Base-by-base conservation (phyloP, 2,113 vertebrate genomes). In the Silurus meridionalis region DNA sequence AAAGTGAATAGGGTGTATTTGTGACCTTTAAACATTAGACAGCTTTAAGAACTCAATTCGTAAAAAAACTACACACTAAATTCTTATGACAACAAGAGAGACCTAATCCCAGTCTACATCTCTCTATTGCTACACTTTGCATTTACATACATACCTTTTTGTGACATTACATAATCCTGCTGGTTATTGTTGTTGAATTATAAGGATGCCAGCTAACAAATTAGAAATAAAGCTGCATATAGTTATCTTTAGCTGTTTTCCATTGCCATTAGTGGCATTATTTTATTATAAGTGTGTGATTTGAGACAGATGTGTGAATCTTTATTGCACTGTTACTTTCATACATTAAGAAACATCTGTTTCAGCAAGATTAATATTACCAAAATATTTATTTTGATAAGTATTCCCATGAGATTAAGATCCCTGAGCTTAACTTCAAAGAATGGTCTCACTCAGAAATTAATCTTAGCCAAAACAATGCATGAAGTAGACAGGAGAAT, bases 401-500 rank as follows among this genome's bases (percentile, higher is more conserved):
- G 28, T 46, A 11, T 80, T 61, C 61, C 81, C 28, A 67, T 58
- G 28, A n/a, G 50, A 67, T 86, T 8, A 60, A 28, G 2, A 37
- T 69, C 81, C 28, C 78, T 58, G 28, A n/a, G 50, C 58, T 86
- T 11, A 60, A 28, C 50, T 83, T 11, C 52, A 67, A 81, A 86
- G 82, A 66, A 61, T 72, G 75, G 55, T 71, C 71, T 28, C 77
- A 69, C 81, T 86, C 72, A 84, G 61, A 58, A 55, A n/a, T 83
- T 37, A 63, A 69, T 53, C 67, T 48, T 53, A 57, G 17, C 72
- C 48, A 19, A 14, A 74, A 46, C 48, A 84, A 63, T 17, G 48
- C 63, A 84, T 80, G 80, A 85, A 87, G 87, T 46, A 80, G 87
- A 71, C 50, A n/a, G 69, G 64, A 89, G 87, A 86, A 52, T 71